Conservation (phyloP, 2,888 invertebrate species). For the Sussaba pulchella region DNA sequence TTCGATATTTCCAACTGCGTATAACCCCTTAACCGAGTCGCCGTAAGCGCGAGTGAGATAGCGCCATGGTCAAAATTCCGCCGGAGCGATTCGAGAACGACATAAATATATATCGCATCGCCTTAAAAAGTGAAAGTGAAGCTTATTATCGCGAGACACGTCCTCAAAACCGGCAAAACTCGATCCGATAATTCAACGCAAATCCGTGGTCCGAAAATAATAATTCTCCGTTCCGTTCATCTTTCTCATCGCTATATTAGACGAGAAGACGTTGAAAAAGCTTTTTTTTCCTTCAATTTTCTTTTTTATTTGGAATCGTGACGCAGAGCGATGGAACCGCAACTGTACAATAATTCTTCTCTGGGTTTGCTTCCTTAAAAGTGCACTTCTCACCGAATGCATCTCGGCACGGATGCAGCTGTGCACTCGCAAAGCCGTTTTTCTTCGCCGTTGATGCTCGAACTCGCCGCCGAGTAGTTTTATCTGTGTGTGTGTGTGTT, state of each 20-base stretch:
- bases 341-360: constrained; percentile 33
- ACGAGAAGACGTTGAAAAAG: neutral
- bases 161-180: neutral
- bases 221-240: too few species aligned
- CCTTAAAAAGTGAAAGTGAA: constrained; percentile 18
- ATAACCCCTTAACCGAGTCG: too few species aligned
- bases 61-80: too few species aligned
- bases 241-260: neutral
- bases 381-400: constrained; percentile 32
- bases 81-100: too few species aligned
- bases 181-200: constrained; percentile 30
- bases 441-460: constrained; percentile 10
- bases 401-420: neutral
- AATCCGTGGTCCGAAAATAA: too few species aligned
- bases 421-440: constrained; percentile 11
- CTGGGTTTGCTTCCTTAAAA: constrained; percentile 36
- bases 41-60: too few species aligned
- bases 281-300: too few species aligned
- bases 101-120: too few species aligned
- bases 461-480: too few species aligned
- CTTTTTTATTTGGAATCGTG: too few species aligned
- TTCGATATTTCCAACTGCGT: too few species aligned
- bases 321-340: neutral
- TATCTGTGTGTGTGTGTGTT: too few species aligned
- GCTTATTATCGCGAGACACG: neutral